phyloP scores from a whole-genome alignment of 1,140 invertebrate genomes.

The Rhyzopertha dominica region DNA sequence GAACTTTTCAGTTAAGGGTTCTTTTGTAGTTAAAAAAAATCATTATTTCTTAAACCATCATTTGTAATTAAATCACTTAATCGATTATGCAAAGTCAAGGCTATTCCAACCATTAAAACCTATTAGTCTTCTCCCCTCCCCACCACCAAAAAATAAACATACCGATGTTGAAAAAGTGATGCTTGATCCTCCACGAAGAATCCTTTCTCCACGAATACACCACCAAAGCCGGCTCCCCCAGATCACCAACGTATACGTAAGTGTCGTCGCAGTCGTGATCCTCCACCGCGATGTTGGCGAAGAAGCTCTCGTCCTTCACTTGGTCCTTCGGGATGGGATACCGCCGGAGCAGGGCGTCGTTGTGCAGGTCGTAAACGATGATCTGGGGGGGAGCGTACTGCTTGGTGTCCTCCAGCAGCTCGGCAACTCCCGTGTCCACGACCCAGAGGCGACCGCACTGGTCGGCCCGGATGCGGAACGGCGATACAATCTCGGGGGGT shows the following conservation, averaged over 20 bases:
- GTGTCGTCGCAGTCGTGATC: slow-evolving; percentile 61
- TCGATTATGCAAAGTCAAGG: too few relatives aligned
- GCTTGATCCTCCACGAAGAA: slow-evolving; percentile 63
- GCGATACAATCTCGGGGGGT: slow-evolving; percentile 64
- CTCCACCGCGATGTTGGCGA: slow-evolving; percentile 70
- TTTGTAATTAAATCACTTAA: too few relatives aligned
- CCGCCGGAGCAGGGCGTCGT: slow-evolving; percentile 60
- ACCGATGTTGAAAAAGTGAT: slow-evolving; percentile 66
- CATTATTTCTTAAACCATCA: too few relatives aligned
- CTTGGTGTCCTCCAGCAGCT: slow-evolving; percentile 8
- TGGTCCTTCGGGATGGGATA: slow-evolving; percentile 59
- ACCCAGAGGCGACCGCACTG: slow-evolving; percentile 71
- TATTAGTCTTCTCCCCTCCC: too few relatives aligned
- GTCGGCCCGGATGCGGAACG: slow-evolving; percentile 67
- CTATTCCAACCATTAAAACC: too few relatives aligned
- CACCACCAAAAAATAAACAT: too few relatives aligned
- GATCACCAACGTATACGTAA: slow-evolving; percentile 61
- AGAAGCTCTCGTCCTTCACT: slow-evolving; percentile 63
- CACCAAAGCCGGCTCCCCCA: slow-evolving; percentile 59
- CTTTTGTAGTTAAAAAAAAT: too few relatives aligned
- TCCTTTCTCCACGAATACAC: slow-evolving; percentile 65
- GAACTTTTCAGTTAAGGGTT: too few relatives aligned
- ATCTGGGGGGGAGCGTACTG: slow-evolving; percentile 51
- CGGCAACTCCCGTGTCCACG: slow-evolving; percentile 61
- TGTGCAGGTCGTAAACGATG: slow-evolving; percentile 67